Percentiles rank a stretch among this genome's conserved stretches.
These are phyloP conservation scores for Lichenostomus cassidix DNA, from an alignment of 2,113 vertebrate species.

Conservation along the genomic window DNA sequence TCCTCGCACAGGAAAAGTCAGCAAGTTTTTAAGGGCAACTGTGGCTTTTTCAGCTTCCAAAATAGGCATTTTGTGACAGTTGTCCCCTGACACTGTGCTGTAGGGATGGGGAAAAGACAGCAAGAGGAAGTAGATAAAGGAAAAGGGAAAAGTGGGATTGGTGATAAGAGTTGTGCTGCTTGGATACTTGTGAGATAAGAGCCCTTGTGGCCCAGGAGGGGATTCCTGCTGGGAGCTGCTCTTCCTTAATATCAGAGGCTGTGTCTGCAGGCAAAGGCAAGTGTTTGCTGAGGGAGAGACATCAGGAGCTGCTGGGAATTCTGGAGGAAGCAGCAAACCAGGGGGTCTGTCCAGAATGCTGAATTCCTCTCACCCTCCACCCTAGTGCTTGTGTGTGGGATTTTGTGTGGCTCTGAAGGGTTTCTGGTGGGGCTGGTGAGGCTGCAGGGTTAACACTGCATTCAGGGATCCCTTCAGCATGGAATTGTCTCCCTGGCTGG, in stretches of 20 bases:
- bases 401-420: neutral
- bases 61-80: neutral
- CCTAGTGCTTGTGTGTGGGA: neutral
- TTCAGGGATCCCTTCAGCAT: neutral
- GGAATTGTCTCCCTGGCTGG: neutral
- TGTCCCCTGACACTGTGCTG: neutral
- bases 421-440: rapidly evolving
- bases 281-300: neutral
- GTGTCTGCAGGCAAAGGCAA: neutral
- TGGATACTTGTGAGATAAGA: neutral
- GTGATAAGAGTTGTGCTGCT: slow-evolving; percentile 15
- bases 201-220: neutral
- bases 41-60: slow-evolving; percentile 3
- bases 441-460: neutral
- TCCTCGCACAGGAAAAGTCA: slow-evolving; percentile 11
- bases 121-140: slow-evolving; percentile 31
- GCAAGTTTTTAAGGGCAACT: neutral
- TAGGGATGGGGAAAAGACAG: neutral
- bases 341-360: neutral
- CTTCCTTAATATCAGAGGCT: neutral
- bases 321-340: neutral
- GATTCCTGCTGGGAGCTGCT: neutral
- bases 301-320: neutral
- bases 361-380: neutral
- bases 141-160: slow-evolving; percentile 40